Evolutionary conservation across 23 tunicate genomes (phyloP), one percentile per base, ranked within the genome.

Genomic region (Corella eumyota): DNA sequence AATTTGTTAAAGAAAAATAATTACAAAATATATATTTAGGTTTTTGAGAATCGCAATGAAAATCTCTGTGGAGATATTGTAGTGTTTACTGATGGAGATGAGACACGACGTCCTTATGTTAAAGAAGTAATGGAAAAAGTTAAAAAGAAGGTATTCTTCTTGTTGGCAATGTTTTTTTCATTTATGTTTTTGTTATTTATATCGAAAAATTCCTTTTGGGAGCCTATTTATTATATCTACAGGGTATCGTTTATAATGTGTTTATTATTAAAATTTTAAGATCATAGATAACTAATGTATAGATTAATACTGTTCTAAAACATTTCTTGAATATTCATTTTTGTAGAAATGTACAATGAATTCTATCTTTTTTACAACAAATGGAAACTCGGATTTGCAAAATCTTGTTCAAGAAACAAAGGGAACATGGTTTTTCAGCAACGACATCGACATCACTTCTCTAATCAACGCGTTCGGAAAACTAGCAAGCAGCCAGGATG

Each of bases 61-160:
- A 45, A 36, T 4, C 34, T 45, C 1, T 60, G 65, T 32, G 65
- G 65, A 15, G 46, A 60, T 45, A 34, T 60, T 34, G 34, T 60
- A 4, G 65, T 60, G n/a, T 60, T 60, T 34, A 34, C 65, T 31
- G 65, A 60, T 60, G 65, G 65, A 4, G 65, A 36, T 17, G 65
- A 60, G 23, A 60, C 45, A 1, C 45, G 24, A 36, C 29, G 34
- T 30, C 65, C 65, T 1, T 23, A 34, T 30, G 65, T 60, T 1
- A 2, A 2, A 2, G 34, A 30, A 17, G 65, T 60, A 15, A n/a
- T n/a, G 7, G 65, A 30, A 1, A 60, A 60, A 6, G 65, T 54
- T 54, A 21, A 23, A 54, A 21, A 54, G 3, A 54, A 54, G 60
- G 60, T 54, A n/a, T n/a, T n/a, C n/a, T n/a, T n/a, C n/a, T n/a